Evolutionary conservation across 2,113 vertebrate genomes (phyloP), one percentile per base, ranked within the genome.

Genomic region (Urocynchramus pylzowi): DNA sequence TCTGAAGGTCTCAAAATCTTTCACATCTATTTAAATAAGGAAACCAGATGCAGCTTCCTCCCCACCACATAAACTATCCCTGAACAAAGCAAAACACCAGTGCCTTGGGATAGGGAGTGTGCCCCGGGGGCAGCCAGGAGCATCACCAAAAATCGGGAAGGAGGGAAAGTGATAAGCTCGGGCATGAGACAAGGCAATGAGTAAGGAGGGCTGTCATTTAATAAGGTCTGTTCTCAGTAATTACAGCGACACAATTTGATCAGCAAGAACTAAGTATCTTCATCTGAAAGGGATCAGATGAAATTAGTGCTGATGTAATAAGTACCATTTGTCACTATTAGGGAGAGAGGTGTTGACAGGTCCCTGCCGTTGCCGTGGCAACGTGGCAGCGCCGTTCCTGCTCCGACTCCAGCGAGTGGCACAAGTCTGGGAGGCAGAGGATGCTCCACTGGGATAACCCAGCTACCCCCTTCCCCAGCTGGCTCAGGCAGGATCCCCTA

Each of bases 251-350:
- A 98, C 97, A 98, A 98, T 99, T 98, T 98, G 99, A 99, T 99
- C 98, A 99, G 98, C 79, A 90, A 98, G 97, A 98, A 98, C 98
- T 99, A 99, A 99, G 98, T 98, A 99, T 99, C 98, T 99, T 99
- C 98, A 98, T 99, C 98, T 98, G 98, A 98, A 98, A 98, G 97
- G 98, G 98, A 98, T 98, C 96, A 83, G 97, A 98, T 98, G 98
- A 98, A 99, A 99, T 99, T 99, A 99, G 98, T 98, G 97, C 98
- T 98, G 98, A 99, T 99, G 98, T 99, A 99, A 98, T 99, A 99
- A 99, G 99, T 98, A 98, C 98, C 98, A 98, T 99, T 99, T 98
- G 99, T 99, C 99, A 99, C 98, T 96, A 98, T 99, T 98, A 98
- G 97, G 97, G 93, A 98, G 94, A 96, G 98, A 99, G 98, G 98